Evolutionary conservation across 2,888 invertebrate genomes (phyloP).

Genomic region (Dynastes grantii): DNA sequence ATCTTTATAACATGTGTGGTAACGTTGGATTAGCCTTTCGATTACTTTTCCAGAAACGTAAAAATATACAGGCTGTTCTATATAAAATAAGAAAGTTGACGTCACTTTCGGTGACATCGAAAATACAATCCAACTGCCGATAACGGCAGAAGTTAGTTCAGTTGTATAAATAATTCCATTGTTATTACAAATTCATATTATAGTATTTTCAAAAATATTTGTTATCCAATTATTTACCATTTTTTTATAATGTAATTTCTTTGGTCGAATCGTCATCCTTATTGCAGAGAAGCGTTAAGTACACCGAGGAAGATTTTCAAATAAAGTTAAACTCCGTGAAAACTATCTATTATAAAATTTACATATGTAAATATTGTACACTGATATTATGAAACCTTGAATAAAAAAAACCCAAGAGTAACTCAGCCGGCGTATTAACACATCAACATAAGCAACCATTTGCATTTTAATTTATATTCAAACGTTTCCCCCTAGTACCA

Average conservation of each 20-base stretch:
- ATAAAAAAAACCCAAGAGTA: constrained; percentile 14
- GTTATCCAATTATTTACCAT: too few relatives aligned
- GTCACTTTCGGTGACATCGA: too few relatives aligned
- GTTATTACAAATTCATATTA: too few relatives aligned
- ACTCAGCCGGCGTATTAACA: constrained; percentile 31
- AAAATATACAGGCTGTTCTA: too few relatives aligned
- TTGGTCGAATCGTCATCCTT: background rate
- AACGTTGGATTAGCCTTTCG: too few relatives aligned
- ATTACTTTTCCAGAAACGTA: too few relatives aligned
- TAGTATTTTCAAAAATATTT: too few relatives aligned
- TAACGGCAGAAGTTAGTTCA: too few relatives aligned
- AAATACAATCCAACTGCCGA: too few relatives aligned
- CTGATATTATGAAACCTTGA: constrained; percentile 16
- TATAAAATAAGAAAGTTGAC: too few relatives aligned
- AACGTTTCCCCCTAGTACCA: constrained; percentile 13
- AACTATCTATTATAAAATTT: constrained; percentile 27
- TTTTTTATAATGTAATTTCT: background rate
- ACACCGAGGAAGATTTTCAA: background rate
- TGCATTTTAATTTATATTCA: constrained; percentile 38
- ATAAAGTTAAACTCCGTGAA: constrained; percentile 20
- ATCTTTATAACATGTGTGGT: too few relatives aligned
- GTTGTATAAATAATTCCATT: too few relatives aligned
- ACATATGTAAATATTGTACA: constrained; percentile 34
- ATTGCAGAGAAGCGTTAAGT: background rate
- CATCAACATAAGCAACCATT: constrained; percentile 27